Percentiles rank a stretch among this genome's conserved stretches.
Conservation (phyloP, 2,888 invertebrate genomes). For the Torymus tubicola region DNA sequence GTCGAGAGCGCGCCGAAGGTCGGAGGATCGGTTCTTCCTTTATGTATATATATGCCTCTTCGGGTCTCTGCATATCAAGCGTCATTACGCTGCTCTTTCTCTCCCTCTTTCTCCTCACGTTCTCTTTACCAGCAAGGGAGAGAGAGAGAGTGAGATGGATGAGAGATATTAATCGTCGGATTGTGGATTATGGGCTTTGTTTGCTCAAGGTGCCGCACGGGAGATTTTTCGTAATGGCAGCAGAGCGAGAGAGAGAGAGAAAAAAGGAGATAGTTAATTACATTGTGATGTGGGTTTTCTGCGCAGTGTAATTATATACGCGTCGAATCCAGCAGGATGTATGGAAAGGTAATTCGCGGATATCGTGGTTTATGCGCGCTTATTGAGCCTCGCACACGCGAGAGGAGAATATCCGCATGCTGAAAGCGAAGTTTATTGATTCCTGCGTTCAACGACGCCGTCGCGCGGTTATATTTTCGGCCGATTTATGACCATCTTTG, state of each 20-base stretch:
- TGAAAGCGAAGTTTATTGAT: no score
- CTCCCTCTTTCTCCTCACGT: not conserved
- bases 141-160: not conserved
- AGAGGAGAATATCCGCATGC: no score
- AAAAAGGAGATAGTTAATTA: no score
- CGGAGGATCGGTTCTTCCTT: conserved; percentile 47
- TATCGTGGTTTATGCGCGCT: no score
- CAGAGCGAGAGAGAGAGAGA: no score
- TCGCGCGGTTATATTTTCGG: not conserved
- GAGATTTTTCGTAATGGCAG: no score
- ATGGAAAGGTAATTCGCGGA: no score
- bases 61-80: conserved; percentile 53
- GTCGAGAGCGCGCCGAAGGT: conserved; percentile 61
- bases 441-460: no score
- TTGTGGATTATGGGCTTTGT: conserved; percentile 51
- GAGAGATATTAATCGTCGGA: conserved; percentile 43
- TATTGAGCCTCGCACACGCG: no score
- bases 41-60: conserved; percentile 20
- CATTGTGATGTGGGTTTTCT: no score
- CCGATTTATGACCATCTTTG: not conserved
- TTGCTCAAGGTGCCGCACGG: conserved; percentile 22
- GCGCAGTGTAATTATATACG: no score
- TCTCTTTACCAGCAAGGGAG: not conserved
- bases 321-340: no score
- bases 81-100: conserved; percentile 26